Conservation (phyloP, 2,797 vertebrate species). For the Betta splendens region DNA sequence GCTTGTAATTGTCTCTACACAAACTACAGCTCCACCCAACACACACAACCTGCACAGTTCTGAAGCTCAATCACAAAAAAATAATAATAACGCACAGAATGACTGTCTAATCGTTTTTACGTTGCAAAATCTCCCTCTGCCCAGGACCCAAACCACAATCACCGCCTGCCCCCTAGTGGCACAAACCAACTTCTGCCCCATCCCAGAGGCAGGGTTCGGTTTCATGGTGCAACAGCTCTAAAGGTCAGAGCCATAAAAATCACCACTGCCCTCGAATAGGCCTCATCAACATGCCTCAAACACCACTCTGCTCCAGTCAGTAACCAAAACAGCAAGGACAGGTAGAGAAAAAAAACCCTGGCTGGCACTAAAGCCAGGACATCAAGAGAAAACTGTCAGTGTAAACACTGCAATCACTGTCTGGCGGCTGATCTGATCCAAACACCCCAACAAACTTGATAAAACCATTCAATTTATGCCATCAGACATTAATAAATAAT, state of each 20-base stretch:
- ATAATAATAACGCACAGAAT: conserved; percentile 46
- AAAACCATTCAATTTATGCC: conserved; percentile 20
- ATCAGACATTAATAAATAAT: conserved; percentile 14
- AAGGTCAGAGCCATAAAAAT: conserved; percentile 49
- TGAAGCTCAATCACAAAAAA: conserved; percentile 31
- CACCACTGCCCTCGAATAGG: conserved; percentile 15
- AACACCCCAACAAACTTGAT: conserved; percentile 9
- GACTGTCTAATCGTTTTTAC: conserved; percentile 23
- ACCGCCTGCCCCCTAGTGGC: conserved; percentile 66
- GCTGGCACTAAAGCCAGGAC: not conserved
- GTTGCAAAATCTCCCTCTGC: not conserved
- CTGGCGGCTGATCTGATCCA: conserved; percentile 22
- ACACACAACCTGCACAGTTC: conserved; percentile 46
- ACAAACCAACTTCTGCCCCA: not conserved
- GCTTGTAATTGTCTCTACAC: conserved; percentile 55
- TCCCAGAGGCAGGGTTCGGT: conserved; percentile 18
- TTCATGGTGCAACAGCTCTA: conserved; percentile 32
- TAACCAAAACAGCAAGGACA: conserved; percentile 2
- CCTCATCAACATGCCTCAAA: conserved; percentile 29
- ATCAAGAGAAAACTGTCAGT: conserved; percentile 21
- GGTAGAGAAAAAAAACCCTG: conserved; percentile 12
- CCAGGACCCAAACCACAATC: conserved; percentile 8
- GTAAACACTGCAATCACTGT: conserved; percentile 26
- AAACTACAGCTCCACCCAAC: conserved; percentile 32
- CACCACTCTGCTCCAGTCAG: conserved; percentile 1